Percentiles rank a stretch among this genome's conserved stretches.
phyloP scores from a whole-genome alignment of 2,888 invertebrate genomes.

The Lottia scabra region DNA sequence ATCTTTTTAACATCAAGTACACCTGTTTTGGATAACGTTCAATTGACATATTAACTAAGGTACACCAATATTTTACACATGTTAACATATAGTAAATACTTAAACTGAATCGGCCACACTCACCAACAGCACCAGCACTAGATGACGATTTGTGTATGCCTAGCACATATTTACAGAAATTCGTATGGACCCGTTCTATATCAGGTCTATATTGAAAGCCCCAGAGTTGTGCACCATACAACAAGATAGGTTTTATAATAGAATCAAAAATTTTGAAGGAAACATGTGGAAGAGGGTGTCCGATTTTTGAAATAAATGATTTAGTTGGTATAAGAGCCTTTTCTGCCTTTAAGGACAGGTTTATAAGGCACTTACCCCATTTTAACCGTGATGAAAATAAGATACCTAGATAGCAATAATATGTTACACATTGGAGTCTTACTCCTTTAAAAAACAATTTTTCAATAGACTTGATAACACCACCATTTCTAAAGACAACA shows the following conservation, averaged over 20 bases:
- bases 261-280: background rate
- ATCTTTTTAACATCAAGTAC: too few species aligned
- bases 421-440: background rate
- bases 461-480: background rate
- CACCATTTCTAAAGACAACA: background rate
- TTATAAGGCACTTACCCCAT: background rate
- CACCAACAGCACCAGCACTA: conserved; percentile 2
- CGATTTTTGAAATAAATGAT: background rate
- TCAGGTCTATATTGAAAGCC: background rate
- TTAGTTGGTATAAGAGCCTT: background rate
- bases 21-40: too few species aligned
- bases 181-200: background rate
- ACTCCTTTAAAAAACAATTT: too few species aligned
- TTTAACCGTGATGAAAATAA: background rate
- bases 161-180: background rate
- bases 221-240: too few species aligned
- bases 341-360: background rate
- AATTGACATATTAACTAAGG: too few species aligned
- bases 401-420: background rate
- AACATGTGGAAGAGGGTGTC: background rate
- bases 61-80: background rate
- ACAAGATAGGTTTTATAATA: background rate
- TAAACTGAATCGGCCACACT: background rate
- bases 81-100: background rate
- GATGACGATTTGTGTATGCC: background rate